Conservation (phyloP, 2,797 vertebrate species). For the Loris lydekkerianus region DNA sequence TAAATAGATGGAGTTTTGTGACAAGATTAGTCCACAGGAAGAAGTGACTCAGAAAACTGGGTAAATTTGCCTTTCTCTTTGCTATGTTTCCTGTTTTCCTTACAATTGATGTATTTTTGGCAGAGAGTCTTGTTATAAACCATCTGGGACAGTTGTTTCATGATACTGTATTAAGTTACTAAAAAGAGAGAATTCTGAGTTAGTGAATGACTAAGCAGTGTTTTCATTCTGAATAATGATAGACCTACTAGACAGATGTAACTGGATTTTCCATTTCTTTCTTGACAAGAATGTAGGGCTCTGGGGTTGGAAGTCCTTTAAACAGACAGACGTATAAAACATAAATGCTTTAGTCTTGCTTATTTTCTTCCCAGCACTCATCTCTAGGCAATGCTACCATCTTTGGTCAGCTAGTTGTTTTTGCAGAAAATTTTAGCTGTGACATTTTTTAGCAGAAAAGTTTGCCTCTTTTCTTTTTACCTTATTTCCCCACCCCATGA, state of each 20-base stretch:
- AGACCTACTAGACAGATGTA: conserved; percentile 67
- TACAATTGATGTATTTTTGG: conserved; percentile 78
- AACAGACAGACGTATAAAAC: conserved; percentile 70
- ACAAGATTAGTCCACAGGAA: conserved; percentile 74
- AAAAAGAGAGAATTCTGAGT: conserved; percentile 80
- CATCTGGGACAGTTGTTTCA: conserved; percentile 75
- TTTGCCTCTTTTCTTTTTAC: not conserved
- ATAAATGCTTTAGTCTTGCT: conserved; percentile 42
- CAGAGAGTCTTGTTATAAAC: conserved; percentile 77
- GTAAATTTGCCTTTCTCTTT: conserved; percentile 75
- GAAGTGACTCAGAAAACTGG: conserved; percentile 78
- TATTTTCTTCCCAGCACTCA: conserved; percentile 54
- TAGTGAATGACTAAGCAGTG: conserved; percentile 79
- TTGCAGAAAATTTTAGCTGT: conserved; percentile 7
- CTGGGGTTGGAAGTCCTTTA: conserved; percentile 22
- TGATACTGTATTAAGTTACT: conserved; percentile 78
- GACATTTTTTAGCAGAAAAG: not conserved
- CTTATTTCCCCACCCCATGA: not conserved
- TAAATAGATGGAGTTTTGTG: conserved; percentile 40
- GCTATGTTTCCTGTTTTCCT: conserved; percentile 80
- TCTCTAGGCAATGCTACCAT: not conserved
- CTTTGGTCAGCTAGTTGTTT: conserved; percentile 37
- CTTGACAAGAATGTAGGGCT: conserved; percentile 36
- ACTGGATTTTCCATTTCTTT: conserved; percentile 73
- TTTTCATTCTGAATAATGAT: conserved; percentile 82